Percentiles rank a stretch among this genome's conserved stretches.
These are phyloP conservation scores for Sternotherus odoratus DNA, from an alignment of 2,797 vertebrate species.

Conservation along the genomic window DNA sequence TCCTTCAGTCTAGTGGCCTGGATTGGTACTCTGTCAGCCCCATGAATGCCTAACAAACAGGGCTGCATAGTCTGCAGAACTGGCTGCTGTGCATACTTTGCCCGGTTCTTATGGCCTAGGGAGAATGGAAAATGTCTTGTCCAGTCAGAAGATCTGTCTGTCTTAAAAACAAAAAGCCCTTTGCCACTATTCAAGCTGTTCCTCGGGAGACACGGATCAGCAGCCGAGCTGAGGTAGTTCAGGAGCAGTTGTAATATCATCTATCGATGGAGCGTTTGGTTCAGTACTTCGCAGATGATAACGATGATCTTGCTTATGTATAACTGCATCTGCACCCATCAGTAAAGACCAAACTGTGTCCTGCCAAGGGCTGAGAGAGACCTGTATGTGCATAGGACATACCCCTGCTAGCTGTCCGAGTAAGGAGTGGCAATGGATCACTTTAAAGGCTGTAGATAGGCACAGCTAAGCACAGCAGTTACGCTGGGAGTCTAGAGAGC, in stretches of 20 bases:
- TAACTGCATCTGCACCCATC: background rate
- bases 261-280: background rate
- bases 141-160: background rate
- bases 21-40: background rate
- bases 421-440: background rate
- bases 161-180: background rate
- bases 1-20: background rate
- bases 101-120: no score
- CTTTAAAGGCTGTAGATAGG: background rate
- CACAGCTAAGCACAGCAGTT: background rate
- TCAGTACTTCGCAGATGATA: background rate
- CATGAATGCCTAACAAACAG: no score
- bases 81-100: no score
- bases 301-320: background rate
- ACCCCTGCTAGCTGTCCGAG: background rate
- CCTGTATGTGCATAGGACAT: background rate
- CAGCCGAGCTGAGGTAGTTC: background rate
- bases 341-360: background rate
- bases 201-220: background rate
- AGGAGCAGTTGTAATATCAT: background rate
- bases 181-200: background rate
- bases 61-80: no score
- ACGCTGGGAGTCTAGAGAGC: background rate
- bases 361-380: background rate
- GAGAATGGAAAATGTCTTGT: conserved; percentile 1